A percentile compares a stretch with the other conserved stretches of the same genome.
Evolutionary conservation across 2,888 invertebrate species (phyloP).

Genomic region (Scaptomyza reducta): DNA sequence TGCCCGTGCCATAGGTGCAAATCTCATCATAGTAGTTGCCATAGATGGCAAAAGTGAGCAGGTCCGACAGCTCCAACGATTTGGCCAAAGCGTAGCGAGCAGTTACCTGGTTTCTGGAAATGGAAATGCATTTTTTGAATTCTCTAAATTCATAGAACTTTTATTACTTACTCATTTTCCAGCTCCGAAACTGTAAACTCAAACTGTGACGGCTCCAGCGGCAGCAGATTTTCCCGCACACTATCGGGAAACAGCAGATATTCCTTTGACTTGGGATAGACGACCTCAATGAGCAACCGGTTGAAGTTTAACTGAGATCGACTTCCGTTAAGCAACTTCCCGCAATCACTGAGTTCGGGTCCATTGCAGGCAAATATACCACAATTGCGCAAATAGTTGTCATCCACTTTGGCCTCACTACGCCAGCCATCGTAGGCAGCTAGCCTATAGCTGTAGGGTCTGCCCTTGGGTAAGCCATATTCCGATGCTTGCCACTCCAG

Average conservation of each 20-base stretch:
- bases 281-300: slow-evolving; percentile 59
- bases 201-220: slow-evolving; percentile 71
- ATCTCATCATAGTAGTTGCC: slow-evolving; percentile 75
- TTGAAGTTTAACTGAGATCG: slow-evolving; percentile 55
- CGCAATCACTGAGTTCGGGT: slow-evolving; percentile 69
- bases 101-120: slow-evolving; percentile 20
- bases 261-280: slow-evolving; percentile 58
- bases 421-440: slow-evolving; percentile 84
- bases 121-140: background rate
- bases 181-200: slow-evolving; percentile 54
- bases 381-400: slow-evolving; percentile 84
- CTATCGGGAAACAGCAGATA: slow-evolving; percentile 75
- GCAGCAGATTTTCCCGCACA: slow-evolving; percentile 66
- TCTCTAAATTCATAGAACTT: no score
- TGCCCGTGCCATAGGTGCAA: slow-evolving; percentile 51
- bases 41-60: slow-evolving; percentile 76
- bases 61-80: slow-evolving; percentile 38
- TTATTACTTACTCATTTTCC: slow-evolving; percentile 23
- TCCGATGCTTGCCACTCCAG: slow-evolving; percentile 47
- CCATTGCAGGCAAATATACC: slow-evolving; percentile 84
- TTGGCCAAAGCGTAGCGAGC: slow-evolving; percentile 54
- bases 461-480: background rate
- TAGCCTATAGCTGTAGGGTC: slow-evolving; percentile 83
- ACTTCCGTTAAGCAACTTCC: slow-evolving; percentile 39
- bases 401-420: slow-evolving; percentile 80